Evolutionary conservation across 2,113 vertebrate genomes (phyloP).

Genomic region (Vimba vimba): DNA sequence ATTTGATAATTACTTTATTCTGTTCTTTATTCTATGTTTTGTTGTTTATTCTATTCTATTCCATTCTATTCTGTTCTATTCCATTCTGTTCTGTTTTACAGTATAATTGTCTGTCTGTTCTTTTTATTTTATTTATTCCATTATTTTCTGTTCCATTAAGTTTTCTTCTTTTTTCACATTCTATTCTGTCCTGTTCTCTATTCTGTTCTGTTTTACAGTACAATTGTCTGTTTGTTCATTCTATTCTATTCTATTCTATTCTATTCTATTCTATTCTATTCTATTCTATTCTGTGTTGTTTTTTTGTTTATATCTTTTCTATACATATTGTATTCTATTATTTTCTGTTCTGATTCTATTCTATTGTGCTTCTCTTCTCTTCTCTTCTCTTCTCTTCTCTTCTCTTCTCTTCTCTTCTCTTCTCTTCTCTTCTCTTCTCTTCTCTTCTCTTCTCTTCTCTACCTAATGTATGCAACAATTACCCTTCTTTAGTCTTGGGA

Average conservation of each 20-base stretch:
- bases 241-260: background rate
- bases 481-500: constrained; percentile 2
- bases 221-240: background rate
- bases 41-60: background rate
- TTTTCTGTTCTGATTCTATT: background rate
- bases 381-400: background rate
- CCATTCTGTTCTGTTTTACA: background rate
- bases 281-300: no score
- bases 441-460: background rate
- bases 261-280: background rate
- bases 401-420: background rate
- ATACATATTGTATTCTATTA: background rate
- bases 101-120: background rate
- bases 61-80: background rate
- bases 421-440: no score
- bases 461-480: background rate
- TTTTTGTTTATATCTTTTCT: no score
- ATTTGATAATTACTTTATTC: background rate
- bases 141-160: background rate
- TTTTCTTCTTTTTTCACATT: background rate
- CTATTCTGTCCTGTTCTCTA: background rate
- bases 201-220: background rate
- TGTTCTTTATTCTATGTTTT: background rate
- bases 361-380: background rate
- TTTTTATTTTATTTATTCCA: background rate